These are phyloP conservation scores for Leucophora obtusa DNA, from an alignment of 2,888 invertebrate genomes.

Conservation along the genomic window DNA sequence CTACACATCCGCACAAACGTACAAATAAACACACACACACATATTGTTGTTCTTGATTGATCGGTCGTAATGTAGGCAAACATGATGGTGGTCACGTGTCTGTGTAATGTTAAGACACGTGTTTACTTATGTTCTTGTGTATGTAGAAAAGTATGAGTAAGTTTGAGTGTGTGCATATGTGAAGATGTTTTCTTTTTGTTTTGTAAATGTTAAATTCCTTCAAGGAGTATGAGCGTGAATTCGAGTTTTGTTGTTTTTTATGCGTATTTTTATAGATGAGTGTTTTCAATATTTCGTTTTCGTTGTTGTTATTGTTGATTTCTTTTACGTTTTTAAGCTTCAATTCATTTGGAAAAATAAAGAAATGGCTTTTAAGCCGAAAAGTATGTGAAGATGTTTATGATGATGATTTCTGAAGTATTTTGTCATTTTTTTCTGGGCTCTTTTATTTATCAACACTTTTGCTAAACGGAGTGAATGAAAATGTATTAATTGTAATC, in stretches of 20 bases:
- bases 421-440: slow-evolving; percentile 29
- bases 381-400: slow-evolving; percentile 52
- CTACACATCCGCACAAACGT: not conserved
- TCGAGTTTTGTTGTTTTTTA: slow-evolving; percentile 26
- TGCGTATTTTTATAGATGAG: slow-evolving; percentile 28
- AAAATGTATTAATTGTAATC: slow-evolving; percentile 31
- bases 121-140: slow-evolving; percentile 66
- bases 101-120: slow-evolving; percentile 75
- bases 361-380: slow-evolving; percentile 51
- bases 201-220: slow-evolving; percentile 43
- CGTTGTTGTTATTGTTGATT: slow-evolving; percentile 25
- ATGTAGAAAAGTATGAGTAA: slow-evolving; percentile 22
- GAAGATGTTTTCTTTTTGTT: slow-evolving; percentile 48
- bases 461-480: slow-evolving; percentile 53
- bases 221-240: slow-evolving; percentile 49
- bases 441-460: slow-evolving; percentile 53
- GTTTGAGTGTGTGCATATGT: slow-evolving; percentile 36
- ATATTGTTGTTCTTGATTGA: slow-evolving; percentile 73
- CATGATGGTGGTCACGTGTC: slow-evolving; percentile 79
- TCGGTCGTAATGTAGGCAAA: slow-evolving; percentile 77
- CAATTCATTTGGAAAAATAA: slow-evolving; percentile 60
- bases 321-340: slow-evolving; percentile 47
- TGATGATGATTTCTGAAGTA: slow-evolving; percentile 55
- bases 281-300: slow-evolving; percentile 36
- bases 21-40: slow-evolving; percentile 24